Evolutionary conservation across 1,140 invertebrate genomes (phyloP).

Genomic region (Pomacea maculata): DNA sequence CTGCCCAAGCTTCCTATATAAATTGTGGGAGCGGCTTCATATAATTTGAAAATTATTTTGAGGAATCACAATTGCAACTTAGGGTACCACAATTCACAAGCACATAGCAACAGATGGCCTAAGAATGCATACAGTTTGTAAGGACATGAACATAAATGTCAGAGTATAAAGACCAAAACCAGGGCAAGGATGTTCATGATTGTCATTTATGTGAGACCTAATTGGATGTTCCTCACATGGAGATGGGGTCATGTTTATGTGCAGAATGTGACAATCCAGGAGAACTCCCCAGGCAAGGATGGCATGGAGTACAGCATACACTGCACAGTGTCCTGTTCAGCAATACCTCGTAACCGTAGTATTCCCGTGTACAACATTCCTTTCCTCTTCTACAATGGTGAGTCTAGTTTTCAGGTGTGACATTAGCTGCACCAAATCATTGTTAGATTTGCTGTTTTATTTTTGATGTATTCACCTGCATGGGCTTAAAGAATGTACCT

Average conservation of each 20-base stretch:
- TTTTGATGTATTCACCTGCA: too few relatives aligned
- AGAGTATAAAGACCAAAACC: too few relatives aligned
- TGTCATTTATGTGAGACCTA: not conserved
- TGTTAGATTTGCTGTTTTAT: too few relatives aligned
- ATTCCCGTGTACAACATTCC: slow-evolving; percentile 53
- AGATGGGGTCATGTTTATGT: slow-evolving; percentile 14
- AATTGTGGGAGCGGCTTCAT: too few relatives aligned
- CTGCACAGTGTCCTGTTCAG: slow-evolving; percentile 44
- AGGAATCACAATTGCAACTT: too few relatives aligned
- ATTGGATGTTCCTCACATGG: not conserved
- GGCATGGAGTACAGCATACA: slow-evolving; percentile 59
- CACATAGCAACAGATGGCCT: not conserved
- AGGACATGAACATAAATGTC: too few relatives aligned
- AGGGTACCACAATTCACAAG: not conserved
- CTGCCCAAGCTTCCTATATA: too few relatives aligned
- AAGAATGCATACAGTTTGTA: too few relatives aligned
- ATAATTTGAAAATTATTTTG: too few relatives aligned
- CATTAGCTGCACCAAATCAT: too few relatives aligned
- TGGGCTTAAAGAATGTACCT: too few relatives aligned
- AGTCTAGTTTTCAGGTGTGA: slow-evolving; percentile 28
- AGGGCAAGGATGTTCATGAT: too few relatives aligned
- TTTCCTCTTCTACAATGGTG: slow-evolving; percentile 65
- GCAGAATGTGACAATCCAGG: slow-evolving; percentile 60
- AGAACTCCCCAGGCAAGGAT: slow-evolving; percentile 61
- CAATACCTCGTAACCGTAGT: slow-evolving; percentile 41